Evolutionary conservation across 2,888 invertebrate genomes (phyloP).

Genomic region (Allophyes oxyacanthae): DNA sequence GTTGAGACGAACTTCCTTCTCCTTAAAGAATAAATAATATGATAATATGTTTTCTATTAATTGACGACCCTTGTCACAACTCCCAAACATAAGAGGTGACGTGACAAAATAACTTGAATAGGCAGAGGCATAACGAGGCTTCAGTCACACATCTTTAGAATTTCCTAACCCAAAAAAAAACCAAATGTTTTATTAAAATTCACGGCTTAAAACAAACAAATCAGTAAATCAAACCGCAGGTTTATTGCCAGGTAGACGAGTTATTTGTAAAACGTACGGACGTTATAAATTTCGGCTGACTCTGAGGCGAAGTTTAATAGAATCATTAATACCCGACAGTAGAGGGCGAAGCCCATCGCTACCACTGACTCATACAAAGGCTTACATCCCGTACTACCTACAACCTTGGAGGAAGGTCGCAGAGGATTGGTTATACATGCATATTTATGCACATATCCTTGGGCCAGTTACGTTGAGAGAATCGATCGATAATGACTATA

Average conservation of each 20-base stretch:
- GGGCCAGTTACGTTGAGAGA: conserved; percentile 33
- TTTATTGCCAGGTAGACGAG: conserved; percentile 56
- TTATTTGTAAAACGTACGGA: conserved; percentile 56
- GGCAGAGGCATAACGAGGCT: conserved; percentile 20
- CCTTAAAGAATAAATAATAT: background rate
- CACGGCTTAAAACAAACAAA: conserved; percentile 53
- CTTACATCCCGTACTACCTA: conserved; percentile 15
- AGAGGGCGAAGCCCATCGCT: conserved; percentile 26
- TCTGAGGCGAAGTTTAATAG: conserved; percentile 64
- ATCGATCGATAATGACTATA: conserved; percentile 31
- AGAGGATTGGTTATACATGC: conserved; percentile 39
- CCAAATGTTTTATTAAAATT: conserved; percentile 30
- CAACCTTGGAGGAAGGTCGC: conserved; percentile 48
- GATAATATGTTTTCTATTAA: conserved; percentile 26
- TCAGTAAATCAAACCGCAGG: conserved; percentile 55
- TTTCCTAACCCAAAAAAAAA: conserved; percentile 20
- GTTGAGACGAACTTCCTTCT: conserved; percentile 1
- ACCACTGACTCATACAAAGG: conserved; percentile 34
- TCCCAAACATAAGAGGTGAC: conserved; percentile 37
- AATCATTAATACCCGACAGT: conserved; percentile 61
- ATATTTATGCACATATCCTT: conserved; percentile 40
- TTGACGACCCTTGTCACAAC: conserved; percentile 49
- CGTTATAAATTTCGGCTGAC: conserved; percentile 70
- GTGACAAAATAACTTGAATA: conserved; percentile 30
- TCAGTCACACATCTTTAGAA: conserved; percentile 30